These are phyloP conservation scores for Masticophis lateralis DNA, from an alignment of 2,797 vertebrate genomes.

Conservation along the genomic window DNA sequence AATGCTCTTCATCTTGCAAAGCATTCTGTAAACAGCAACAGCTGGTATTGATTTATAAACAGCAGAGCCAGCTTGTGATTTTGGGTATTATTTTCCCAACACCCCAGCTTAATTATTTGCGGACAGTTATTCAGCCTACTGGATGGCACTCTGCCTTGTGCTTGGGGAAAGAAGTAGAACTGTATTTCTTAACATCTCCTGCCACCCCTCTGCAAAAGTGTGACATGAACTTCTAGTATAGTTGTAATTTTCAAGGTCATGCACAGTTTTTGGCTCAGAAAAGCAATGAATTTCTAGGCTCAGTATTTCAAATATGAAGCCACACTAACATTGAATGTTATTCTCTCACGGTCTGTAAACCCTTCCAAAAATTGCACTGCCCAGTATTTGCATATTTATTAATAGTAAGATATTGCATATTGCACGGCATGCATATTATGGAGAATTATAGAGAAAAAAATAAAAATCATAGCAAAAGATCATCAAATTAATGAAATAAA, in stretches of 20 bases:
- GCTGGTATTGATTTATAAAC: constrained; percentile 72
- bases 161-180: constrained; percentile 25
- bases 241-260: constrained; percentile 4
- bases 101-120: constrained; percentile 56
- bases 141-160: constrained; percentile 43
- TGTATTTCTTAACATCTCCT: constrained; percentile 9
- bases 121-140: constrained; percentile 48
- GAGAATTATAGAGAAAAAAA: background rate
- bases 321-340: background rate
- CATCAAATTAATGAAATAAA: too few relatives aligned
- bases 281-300: background rate
- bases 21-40: constrained; percentile 64
- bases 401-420: background rate
- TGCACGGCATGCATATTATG: background rate
- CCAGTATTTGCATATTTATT: background rate
- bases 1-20: constrained; percentile 41
- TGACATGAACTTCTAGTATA: background rate
- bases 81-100: constrained; percentile 63
- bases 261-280: background rate
- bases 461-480: too few relatives aligned
- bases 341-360: background rate
- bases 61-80: constrained; percentile 63
- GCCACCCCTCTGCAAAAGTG: background rate
- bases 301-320: background rate
- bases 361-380: background rate